Conservation (phyloP, 2,797 vertebrate genomes). For the Myoxocephalus aenaeus region DNA sequence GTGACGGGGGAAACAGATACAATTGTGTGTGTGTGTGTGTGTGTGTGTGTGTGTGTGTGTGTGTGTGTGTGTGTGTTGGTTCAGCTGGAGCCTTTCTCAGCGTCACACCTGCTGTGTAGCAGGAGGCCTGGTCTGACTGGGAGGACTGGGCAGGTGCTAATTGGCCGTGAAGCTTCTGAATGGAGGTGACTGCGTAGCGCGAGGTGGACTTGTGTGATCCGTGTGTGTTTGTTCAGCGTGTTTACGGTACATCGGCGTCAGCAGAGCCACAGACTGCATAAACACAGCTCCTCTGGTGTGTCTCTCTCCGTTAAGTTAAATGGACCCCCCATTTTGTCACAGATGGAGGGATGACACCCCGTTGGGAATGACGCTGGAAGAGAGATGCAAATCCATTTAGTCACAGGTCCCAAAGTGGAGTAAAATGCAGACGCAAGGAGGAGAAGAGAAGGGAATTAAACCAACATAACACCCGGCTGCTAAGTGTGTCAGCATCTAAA, state of each 20-base stretch:
- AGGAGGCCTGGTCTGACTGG: constrained; percentile 42
- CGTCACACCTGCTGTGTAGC: constrained; percentile 59
- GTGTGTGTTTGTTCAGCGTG: background rate
- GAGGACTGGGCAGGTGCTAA: constrained; percentile 70
- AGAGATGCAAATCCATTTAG: constrained; percentile 77
- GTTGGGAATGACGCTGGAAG: constrained; percentile 48
- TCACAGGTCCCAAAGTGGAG: constrained; percentile 64
- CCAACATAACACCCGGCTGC: constrained; percentile 47
- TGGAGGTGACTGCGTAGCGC: constrained; percentile 35
- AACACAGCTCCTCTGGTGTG: no score
- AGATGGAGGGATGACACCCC: constrained; percentile 51
- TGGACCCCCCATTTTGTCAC: constrained; percentile 32
- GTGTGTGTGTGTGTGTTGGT: constrained; percentile 46
- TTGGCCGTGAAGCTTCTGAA: constrained; percentile 70
- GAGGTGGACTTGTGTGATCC: constrained; percentile 10
- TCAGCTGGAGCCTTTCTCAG: constrained; percentile 71
- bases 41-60: background rate
- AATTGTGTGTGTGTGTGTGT: constrained; percentile 31
- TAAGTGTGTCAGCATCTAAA: constrained; percentile 62
- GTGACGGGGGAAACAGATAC: background rate
- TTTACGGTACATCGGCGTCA: no score
- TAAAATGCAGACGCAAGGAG: constrained; percentile 36
- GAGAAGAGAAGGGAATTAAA: constrained; percentile 53
- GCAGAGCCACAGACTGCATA: no score
- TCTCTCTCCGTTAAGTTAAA: constrained; percentile 41